Evolutionary conservation across 2,797 vertebrate genomes (phyloP).

Genomic region (Argyrosomus regius): DNA sequence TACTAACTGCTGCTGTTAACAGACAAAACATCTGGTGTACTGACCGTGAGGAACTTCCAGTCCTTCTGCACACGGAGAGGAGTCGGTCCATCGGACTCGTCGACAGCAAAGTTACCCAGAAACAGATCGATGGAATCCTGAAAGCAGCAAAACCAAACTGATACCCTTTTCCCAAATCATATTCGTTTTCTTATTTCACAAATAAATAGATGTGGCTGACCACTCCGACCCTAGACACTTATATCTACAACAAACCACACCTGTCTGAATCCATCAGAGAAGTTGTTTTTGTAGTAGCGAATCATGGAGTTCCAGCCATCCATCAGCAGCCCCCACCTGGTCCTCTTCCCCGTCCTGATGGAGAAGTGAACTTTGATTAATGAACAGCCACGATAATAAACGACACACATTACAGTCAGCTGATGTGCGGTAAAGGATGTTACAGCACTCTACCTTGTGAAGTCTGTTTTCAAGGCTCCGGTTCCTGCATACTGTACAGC

Average conservation of each 20-base stretch:
- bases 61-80: slow-evolving; percentile 93
- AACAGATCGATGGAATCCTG: slow-evolving; percentile 98
- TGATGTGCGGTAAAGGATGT: neutral
- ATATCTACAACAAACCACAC: slow-evolving; percentile 68
- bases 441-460: slow-evolving; percentile 89
- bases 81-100: slow-evolving; percentile 91
- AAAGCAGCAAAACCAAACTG: slow-evolving; percentile 14
- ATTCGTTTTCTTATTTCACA: neutral
- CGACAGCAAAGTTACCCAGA: slow-evolving; percentile 96
- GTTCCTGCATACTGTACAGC: slow-evolving; percentile 99
- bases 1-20: neutral
- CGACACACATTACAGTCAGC: neutral
- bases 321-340: slow-evolving; percentile 94
- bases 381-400: neutral
- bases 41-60: slow-evolving; percentile 97
- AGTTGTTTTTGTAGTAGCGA: slow-evolving; percentile 99
- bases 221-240: too few species aligned
- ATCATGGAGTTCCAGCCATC: slow-evolving; percentile 98
- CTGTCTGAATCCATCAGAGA: slow-evolving; percentile 98
- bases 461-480: slow-evolving; percentile 98
- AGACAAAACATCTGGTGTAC: slow-evolving; percentile 46
- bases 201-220: too few species aligned
- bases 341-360: slow-evolving; percentile 95
- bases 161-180: neutral
- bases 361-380: neutral